Evolutionary conservation across 2,888 invertebrate species (phyloP).

Genomic region (Melanargia galathea): DNA sequence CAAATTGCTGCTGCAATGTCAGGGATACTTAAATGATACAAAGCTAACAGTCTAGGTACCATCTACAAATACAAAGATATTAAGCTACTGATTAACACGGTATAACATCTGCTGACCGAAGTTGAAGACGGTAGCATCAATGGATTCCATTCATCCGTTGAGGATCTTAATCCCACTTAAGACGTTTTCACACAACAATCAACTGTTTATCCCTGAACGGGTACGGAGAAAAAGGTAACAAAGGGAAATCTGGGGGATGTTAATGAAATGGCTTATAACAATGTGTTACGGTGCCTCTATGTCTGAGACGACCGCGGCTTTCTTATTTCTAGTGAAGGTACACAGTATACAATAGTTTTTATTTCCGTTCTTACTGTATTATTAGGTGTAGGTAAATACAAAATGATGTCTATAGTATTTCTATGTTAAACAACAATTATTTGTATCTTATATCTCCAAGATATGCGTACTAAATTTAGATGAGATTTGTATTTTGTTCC

Average conservation of each 20-base stretch:
- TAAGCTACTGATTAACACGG: neutral
- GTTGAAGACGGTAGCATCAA: slow-evolving; percentile 25
- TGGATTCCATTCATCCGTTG: slow-evolving; percentile 17
- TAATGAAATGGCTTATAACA: slow-evolving; percentile 64
- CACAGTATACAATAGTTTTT: neutral
- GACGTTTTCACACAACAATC: slow-evolving; percentile 58
- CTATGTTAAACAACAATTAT: no score
- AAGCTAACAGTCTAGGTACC: no score
- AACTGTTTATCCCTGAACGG: slow-evolving; percentile 64
- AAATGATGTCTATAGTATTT: no score
- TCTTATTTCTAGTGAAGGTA: slow-evolving; percentile 12
- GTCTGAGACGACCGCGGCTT: slow-evolving; percentile 51
- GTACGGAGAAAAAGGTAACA: slow-evolving; percentile 52
- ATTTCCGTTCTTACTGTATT: neutral
- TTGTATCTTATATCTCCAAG: no score
- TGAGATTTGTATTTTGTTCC: no score
- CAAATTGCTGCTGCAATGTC: no score
- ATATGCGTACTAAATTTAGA: no score
- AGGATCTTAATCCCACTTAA: slow-evolving; percentile 59
- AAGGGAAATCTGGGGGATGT: slow-evolving; percentile 48
- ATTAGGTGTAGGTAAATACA: neutral
- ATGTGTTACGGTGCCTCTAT: slow-evolving; percentile 61
- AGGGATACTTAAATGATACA: no score
- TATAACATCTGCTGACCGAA: slow-evolving; percentile 3
- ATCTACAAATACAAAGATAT: neutral